Evolutionary conservation across 35 echinoderm and acorn worm genomes (phyloP), one percentile per base, ranked within the genome.

Genomic region (Apostichopus japonicus): DNA sequence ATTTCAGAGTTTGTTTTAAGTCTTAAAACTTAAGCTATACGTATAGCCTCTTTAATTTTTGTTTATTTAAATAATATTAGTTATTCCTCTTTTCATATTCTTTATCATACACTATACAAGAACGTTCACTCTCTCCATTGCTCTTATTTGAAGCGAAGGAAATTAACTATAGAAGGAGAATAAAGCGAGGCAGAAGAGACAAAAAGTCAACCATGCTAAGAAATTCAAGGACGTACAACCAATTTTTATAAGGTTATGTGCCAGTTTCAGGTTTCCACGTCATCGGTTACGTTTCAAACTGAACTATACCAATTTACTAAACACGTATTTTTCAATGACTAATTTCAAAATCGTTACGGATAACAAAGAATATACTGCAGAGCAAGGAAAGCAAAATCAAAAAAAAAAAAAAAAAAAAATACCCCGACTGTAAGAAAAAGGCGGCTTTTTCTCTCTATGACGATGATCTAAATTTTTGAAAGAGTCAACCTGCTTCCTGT

Each of bases 261-360:
- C 81, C 81, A 84, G 81, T 84, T 84, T 84, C 17, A 9, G 56
- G 54, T 44, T 89, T 73, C 59, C 86, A 63, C 10, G 24, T 89
- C 23, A 72, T 59, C 44, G 17, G 25, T 11, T 73, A 63, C 56
- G 51, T 67, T 89, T 65, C 23, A 89, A 87, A 24, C 53, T 25
- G 63, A 67, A 19, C 61, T 33, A 67, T 59, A 54, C 62, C 86
- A 89, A 89, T 89, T 61, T 72, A 89, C 86, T 24, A 72, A 57
- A 72, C 24, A 89, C 86, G 86, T 89, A 89, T 67, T 73, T 89
- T 89, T 72, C 86, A 61, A 89, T 89, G 86, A 73, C 86, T 89
- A 89, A 89, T 89, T 89, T 73, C 86, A 89, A 89, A 89, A 89
- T 89, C 86, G 86, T 89, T 89, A 89, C 62, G 56, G 56, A 44